phyloP scores from a whole-genome alignment of 2,113 vertebrate species.

The Electrona antarctica region DNA sequence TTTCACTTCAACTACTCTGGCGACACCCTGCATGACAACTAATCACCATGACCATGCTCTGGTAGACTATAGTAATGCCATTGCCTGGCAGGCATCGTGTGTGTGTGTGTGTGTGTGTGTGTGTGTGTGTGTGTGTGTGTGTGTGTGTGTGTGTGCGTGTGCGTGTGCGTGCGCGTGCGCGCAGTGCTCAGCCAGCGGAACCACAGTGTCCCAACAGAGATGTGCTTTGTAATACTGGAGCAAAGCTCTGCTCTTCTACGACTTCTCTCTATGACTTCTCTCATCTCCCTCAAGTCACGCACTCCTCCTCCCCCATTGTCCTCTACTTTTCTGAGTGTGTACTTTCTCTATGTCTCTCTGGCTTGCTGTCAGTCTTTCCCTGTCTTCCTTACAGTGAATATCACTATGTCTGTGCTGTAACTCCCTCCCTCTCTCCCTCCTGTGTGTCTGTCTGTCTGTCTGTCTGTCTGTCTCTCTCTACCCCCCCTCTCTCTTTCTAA shows the following conservation, averaged over 20 bases:
- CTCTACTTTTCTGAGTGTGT: not conserved
- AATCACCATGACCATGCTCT: constrained; percentile 1
- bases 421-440: not conserved
- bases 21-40: not conserved
- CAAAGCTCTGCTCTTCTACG: constrained; percentile 13
- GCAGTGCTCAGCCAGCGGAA: constrained; percentile 60
- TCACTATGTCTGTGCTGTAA: too few species aligned
- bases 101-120: too few species aligned
- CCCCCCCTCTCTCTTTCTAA: not conserved
- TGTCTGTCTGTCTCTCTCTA: not conserved
- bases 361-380: constrained; percentile 1
- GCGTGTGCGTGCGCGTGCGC: constrained; percentile 12
- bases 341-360: not conserved
- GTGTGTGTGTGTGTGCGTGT: too few species aligned
- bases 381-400: too few species aligned
- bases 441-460: not conserved
- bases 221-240: constrained; percentile 23
- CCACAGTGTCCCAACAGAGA: constrained; percentile 50
- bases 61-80: constrained; percentile 2
- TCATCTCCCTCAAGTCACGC: constrained; percentile 21
- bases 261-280: not conserved
- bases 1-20: too few species aligned
- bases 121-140: too few species aligned
- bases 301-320: not conserved
- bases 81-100: constrained; percentile 22